Percentiles rank a stretch among this genome's conserved stretches.
Evolutionary conservation across 2,113 vertebrate species (phyloP).

Genomic region (Macquaria australasica): DNA sequence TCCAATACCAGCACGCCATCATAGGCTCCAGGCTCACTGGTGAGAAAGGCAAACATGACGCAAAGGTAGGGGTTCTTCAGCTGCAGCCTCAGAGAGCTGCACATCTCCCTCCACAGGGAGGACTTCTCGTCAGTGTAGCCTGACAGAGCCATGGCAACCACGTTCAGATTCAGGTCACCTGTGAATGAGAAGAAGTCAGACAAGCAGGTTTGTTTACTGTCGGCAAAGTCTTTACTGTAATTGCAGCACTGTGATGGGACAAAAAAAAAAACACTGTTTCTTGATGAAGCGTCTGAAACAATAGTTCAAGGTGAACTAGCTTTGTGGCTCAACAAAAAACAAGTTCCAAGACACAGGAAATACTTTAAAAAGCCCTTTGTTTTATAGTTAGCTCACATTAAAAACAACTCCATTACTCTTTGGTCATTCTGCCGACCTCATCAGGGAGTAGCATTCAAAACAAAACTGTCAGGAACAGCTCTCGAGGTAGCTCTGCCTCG

Average conservation of each 20-base stretch:
- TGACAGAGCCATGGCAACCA: slow-evolving; percentile 98
- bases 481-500: too few relatives aligned
- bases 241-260: neutral
- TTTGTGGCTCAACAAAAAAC: neutral
- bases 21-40: slow-evolving; percentile 94
- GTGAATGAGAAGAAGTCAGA: slow-evolving; percentile 43
- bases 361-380: neutral
- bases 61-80: slow-evolving; percentile 96
- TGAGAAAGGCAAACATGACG: slow-evolving; percentile 98
- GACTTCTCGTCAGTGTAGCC: slow-evolving; percentile 97
- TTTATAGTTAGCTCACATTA: neutral
- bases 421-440: neutral
- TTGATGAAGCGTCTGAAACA: neutral
- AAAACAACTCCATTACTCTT: neutral
- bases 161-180: slow-evolving; percentile 98
- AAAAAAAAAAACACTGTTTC: neutral
- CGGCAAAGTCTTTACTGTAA: neutral
- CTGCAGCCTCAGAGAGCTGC: slow-evolving; percentile 94
- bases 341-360: neutral
- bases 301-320: neutral
- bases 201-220: neutral
- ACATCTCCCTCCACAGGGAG: slow-evolving; percentile 99
- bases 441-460: neutral
- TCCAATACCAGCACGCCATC: slow-evolving; percentile 93
- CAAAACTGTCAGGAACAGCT: too few relatives aligned